Evolutionary conservation across 2,888 invertebrate genomes (phyloP), one percentile per base, ranked within the genome.

Genomic region (Ypsolopha sequella): DNA sequence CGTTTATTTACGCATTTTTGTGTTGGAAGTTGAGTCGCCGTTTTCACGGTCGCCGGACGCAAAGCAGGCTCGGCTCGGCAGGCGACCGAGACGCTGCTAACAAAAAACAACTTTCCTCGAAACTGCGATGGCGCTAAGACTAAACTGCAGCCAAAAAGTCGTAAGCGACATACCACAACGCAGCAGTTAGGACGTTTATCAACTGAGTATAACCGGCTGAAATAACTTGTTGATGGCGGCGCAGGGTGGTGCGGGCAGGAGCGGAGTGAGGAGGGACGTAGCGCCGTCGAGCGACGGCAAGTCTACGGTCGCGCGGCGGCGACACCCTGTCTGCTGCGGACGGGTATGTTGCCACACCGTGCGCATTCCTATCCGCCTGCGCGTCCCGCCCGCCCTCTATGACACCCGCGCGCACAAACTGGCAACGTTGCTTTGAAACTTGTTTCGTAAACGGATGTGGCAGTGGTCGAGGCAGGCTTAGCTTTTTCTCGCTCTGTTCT

Each of bases 321-420:
- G 95, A 95, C 95, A 94, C 93, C 93, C 92, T 94, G 95, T 95
- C 95, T 95, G 93, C 93, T 91, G 89, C 91, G 91, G 92, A 90
- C 90, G 85, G 88, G 92, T 73, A 58, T 79, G 93, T 91, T 93
- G 92, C 89, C 92, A 81, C 60, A 65, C 70, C 63, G 68, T 70
- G 71, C 86, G 64, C 88, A 89, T 81, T 84, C 85, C 76, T 84
- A 72, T 76, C 80, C 82, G 79, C 85, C 81, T 76, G 80, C 75
- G 68, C 81, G 76, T 76, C 76, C 72, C 61, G 53, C 55, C 62
- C 45, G 46, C 60, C 50, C 65, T 58, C 64, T 63, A 55, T 68
- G 61, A 62, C 79, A 69, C 80, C 81, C 77, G 81, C 79, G 74
- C 76, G 71, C 70, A 74, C 70, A 52, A 53, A 65, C 54, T 65